Percentiles rank a stretch among this genome's conserved stretches.
Evolutionary conservation across 2,113 vertebrate species (phyloP).

Genomic region (Centropristis striata): DNA sequence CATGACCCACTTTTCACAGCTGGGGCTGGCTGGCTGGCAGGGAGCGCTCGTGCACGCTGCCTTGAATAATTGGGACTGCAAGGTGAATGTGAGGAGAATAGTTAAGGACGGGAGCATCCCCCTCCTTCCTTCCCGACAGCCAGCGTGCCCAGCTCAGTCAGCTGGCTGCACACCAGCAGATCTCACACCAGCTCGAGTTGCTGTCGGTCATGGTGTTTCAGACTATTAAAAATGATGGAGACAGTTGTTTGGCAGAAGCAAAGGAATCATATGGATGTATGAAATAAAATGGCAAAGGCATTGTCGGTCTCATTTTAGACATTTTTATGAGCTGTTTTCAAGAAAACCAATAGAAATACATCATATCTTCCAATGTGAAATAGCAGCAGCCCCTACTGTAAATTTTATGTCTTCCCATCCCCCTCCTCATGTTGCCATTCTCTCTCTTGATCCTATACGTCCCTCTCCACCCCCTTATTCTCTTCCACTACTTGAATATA

Average conservation of each 20-base stretch:
- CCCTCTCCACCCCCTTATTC: background rate
- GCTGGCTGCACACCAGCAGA: conserved; percentile 61
- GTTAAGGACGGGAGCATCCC: conserved; percentile 64
- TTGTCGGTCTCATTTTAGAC: background rate
- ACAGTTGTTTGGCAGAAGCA: conserved; percentile 14
- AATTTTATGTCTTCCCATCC: conserved; percentile 50
- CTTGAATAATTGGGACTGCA: conserved; percentile 83
- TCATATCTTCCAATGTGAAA: conserved; percentile 22
- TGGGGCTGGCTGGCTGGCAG: conserved; percentile 71
- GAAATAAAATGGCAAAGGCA: conserved; percentile 24
- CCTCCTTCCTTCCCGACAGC: background rate
- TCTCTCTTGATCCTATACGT: conserved; percentile 38
- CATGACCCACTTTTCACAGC: conserved; percentile 85
- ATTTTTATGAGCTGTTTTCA: background rate
- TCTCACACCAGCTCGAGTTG: conserved; percentile 55
- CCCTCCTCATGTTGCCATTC: conserved; percentile 41
- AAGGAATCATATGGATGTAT: background rate
- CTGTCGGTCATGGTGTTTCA: conserved; percentile 13
- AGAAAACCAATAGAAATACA: conserved; percentile 18
- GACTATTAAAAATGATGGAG: conserved; percentile 7
- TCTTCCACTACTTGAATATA: background rate
- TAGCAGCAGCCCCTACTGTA: conserved; percentile 24
- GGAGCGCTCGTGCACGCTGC: conserved; percentile 69
- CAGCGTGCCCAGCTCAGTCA: conserved; percentile 46
- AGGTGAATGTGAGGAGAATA: conserved; percentile 84